A percentile compares a stretch with the other conserved stretches of the same genome.
Conservation (phyloP, 2,113 vertebrate species). For the Phylloscopus trochilus region DNA sequence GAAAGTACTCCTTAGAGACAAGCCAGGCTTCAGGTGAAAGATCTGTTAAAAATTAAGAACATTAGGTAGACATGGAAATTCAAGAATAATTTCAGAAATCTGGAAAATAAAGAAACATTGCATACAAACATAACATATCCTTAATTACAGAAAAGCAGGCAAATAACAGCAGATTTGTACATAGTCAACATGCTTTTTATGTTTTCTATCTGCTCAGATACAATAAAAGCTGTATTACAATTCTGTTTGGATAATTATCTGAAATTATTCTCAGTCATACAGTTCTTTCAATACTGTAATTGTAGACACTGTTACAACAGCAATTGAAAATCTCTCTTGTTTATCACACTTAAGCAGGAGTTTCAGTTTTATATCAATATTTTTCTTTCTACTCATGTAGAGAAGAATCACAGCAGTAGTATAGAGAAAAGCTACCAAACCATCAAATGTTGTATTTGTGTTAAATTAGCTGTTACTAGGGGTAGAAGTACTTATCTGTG, state of each 20-base stretch:
- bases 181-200: background rate
- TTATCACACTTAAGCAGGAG: background rate
- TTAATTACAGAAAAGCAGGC: background rate
- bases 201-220: background rate
- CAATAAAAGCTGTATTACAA: background rate
- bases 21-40: slow-evolving; percentile 92
- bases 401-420: background rate
- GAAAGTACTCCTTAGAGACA: slow-evolving; percentile 89
- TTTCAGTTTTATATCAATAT: background rate
- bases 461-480: background rate
- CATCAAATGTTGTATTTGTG: background rate
- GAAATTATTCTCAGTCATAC: background rate
- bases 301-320: background rate
- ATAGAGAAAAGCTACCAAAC: background rate
- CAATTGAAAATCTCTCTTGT: background rate
- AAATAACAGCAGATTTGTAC: background rate
- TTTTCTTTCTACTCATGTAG: background rate
- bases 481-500: background rate
- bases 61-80: background rate
- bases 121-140: accelerated
- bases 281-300: background rate
- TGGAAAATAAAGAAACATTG: background rate
- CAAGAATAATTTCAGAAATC: background rate
- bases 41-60: slow-evolving; percentile 75
- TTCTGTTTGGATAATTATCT: background rate